Conservation (phyloP, 2,888 invertebrate species). For the Xestobium rufovillosum region DNA sequence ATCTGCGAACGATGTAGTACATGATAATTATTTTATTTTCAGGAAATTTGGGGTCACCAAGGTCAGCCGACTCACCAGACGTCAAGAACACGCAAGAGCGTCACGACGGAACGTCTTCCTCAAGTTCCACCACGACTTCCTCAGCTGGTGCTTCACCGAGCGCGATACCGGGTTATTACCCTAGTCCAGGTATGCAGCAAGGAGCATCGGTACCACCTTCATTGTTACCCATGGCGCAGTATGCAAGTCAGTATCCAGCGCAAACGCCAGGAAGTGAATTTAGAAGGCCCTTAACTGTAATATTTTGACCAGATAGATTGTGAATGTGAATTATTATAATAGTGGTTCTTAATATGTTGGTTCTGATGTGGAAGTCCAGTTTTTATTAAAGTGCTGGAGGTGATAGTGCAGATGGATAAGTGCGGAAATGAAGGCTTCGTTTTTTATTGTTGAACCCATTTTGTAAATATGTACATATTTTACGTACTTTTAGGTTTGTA, state of each 20-base stretch:
- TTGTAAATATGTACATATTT: too few species aligned
- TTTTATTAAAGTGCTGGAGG: too few species aligned
- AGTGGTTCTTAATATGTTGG: too few species aligned
- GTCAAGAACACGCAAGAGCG: slow-evolving; percentile 37
- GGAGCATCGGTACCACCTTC: slow-evolving; percentile 45
- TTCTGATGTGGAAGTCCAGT: too few species aligned
- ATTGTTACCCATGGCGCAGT: slow-evolving; percentile 60
- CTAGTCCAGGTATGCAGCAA: slow-evolving; percentile 44
- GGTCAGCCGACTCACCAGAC: slow-evolving; percentile 52
- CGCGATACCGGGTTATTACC: slow-evolving; percentile 49
- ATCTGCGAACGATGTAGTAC: too few species aligned
- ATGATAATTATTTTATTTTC: too few species aligned
- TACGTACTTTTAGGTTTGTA: too few species aligned
- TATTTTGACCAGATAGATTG: slow-evolving; percentile 69
- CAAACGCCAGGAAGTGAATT: slow-evolving; percentile 60
- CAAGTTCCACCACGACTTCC: slow-evolving; percentile 50
- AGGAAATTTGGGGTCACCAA: slow-evolving; percentile 33
- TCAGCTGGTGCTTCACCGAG: slow-evolving; percentile 59
- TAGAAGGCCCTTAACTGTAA: slow-evolving; percentile 66
- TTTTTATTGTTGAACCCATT: too few species aligned
- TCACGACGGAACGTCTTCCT: slow-evolving; percentile 46
- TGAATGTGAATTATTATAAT: slow-evolving; percentile 32
- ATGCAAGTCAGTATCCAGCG: slow-evolving; percentile 49
- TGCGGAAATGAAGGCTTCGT: too few species aligned
- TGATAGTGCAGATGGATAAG: too few species aligned